These are phyloP conservation scores for Tiaroga cobitis DNA, from an alignment of 2,797 vertebrate species.

Conservation along the genomic window DNA sequence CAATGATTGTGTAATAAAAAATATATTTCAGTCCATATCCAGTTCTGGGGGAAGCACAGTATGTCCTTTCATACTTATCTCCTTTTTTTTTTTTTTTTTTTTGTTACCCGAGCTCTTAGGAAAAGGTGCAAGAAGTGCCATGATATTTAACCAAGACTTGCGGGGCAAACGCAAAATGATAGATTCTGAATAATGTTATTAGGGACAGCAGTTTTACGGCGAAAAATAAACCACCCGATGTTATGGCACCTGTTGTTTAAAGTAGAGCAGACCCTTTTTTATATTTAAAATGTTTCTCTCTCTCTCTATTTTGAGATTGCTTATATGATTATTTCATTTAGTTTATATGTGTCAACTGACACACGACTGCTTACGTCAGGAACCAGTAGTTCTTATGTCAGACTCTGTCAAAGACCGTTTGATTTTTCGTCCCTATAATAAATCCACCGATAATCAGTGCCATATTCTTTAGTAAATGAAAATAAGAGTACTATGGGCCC, in stretches of 20 bases:
- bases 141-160: slow-evolving; percentile 25
- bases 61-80: neutral
- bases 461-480: slow-evolving; percentile 38
- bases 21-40: neutral
- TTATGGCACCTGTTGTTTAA: slow-evolving; percentile 26
- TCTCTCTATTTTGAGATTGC: neutral
- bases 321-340: slow-evolving; percentile 13
- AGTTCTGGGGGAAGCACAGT: neutral
- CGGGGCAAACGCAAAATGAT: slow-evolving; percentile 24
- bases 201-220: neutral
- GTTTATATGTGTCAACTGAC: neutral
- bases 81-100: too few relatives aligned
- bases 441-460: neutral
- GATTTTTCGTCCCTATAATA: slow-evolving; percentile 32
- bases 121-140: slow-evolving; percentile 22
- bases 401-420: slow-evolving; percentile 19
- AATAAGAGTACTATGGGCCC: neutral
- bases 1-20: neutral
- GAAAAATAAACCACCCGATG: slow-evolving; percentile 12
- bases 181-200: neutral
- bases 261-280: neutral
- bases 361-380: neutral
- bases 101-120: neutral
- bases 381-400: neutral
- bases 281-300: neutral